Base-by-base conservation (phyloP, 2,797 vertebrate genomes). In the Tenualosa ilisha region DNA sequence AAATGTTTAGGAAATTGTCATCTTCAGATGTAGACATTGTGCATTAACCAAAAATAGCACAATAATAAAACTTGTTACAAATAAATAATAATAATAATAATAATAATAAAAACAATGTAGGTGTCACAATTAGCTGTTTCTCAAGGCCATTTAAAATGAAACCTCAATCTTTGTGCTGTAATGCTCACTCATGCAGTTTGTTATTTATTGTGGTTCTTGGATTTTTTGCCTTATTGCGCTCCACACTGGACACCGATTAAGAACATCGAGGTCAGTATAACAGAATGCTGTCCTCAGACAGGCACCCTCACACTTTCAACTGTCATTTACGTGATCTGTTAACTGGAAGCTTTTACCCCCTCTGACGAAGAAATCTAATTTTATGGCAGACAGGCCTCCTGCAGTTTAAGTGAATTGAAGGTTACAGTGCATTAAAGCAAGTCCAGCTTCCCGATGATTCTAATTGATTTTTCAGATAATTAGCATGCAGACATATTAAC, bases 391-490 rank as follows among this genome's bases (percentile, higher is more conserved):
- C 84, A 88, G 89, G 88, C 89, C 90, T 92, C 88, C 87, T 88
- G 86, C 87, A 50, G 91, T 89, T 88, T 87, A 89, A 91, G 88
- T 91, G 90, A 92, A 91, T 83, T 85, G 81, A 83, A 88, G 86
- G 87, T 91, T 90, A 88, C 84, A 86, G 85, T 91, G 88, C 88
- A 91, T 89, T 92, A 87, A 91, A 87, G 59, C 81, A 85, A 91
- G 90, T 91, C 92, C 87, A 86, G 84, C 85, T 84, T 89, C 84
- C 84, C 87, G 84, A 86, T 86, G 87, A 85, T 87, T 91, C 91
- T 90, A 91, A 93, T 91, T 91, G 91, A 89, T 92, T 93, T 88
- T 90, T 86, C 72, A 87, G 88, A 91, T 90, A 88, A 91, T 91
- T 89, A 92, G 89, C 88, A 90, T 86, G 82, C 6, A n/a, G 81